Conservation (phyloP, 1,140 invertebrate genomes). For the Cyclina sinensis region DNA sequence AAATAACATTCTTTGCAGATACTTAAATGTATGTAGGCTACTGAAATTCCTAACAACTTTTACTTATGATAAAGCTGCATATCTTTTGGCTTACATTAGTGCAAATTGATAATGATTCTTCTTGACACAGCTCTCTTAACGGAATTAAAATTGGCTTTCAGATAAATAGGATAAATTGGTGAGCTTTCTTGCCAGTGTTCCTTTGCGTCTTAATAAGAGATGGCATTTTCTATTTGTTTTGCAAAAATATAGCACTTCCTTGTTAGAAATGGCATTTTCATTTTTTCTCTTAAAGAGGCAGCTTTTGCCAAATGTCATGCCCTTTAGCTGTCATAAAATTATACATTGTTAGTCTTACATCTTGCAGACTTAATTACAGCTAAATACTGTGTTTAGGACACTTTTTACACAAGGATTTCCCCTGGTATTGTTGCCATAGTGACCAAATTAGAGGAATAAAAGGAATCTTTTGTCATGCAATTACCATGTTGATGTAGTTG, state of each 20-base stretch:
- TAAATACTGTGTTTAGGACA: background rate
- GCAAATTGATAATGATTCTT: background rate
- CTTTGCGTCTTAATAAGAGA: background rate
- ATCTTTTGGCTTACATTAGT: background rate
- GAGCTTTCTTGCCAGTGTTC: background rate
- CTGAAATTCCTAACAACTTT: no score
- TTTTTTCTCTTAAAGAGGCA: background rate
- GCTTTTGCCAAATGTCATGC: slow-evolving; percentile 21
- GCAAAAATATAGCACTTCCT: background rate
- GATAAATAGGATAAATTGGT: slow-evolving; percentile 16
- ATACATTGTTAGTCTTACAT: background rate
- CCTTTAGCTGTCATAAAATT: slow-evolving; percentile 12
- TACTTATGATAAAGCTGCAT: background rate
- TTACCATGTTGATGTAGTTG: no score
- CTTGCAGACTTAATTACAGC: background rate
- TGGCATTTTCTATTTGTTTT: slow-evolving; percentile 2
- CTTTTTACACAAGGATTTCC: no score
- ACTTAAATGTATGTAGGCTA: no score
- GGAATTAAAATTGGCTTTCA: background rate
- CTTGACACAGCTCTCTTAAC: background rate
- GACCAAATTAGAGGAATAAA: no score
- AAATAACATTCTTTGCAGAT: no score
- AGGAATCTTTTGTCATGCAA: no score
- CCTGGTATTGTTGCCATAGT: no score
- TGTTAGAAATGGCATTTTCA: background rate